These are phyloP conservation scores for Ceratitis capitata DNA, from an alignment of 1,140 invertebrate genomes.

Conservation along the genomic window DNA sequence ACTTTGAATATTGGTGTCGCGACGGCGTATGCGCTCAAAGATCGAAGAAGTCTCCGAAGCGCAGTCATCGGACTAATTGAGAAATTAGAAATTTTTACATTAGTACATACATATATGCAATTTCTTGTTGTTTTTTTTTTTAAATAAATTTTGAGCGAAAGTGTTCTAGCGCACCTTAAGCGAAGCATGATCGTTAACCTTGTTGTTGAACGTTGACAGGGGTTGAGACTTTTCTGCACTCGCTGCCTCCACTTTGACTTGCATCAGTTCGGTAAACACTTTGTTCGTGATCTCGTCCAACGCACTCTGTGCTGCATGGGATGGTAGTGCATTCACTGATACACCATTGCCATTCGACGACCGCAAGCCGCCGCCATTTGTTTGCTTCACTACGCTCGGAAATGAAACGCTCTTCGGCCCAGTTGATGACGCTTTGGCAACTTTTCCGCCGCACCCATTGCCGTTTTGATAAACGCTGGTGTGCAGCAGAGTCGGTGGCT, in stretches of 20 bases:
- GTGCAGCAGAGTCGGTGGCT: neutral
- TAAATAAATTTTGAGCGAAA: neutral
- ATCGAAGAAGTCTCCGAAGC: conserved; percentile 76
- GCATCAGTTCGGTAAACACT: conserved; percentile 83
- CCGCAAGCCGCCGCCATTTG: neutral
- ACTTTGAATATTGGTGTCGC: conserved; percentile 66
- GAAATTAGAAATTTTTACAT: conserved; percentile 27
- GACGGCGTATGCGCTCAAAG: conserved; percentile 74
- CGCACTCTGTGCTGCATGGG: conserved; percentile 64
- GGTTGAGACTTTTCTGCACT: conserved; percentile 69
- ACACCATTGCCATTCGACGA: neutral
- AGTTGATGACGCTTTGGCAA: neutral
- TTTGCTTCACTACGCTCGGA: neutral
- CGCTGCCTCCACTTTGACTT: conserved; percentile 71
- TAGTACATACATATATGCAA: too few relatives aligned
- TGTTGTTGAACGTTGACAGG: conserved; percentile 54
- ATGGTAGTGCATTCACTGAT: neutral
- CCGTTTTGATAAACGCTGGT: conserved; percentile 35
- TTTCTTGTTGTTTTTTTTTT: too few relatives aligned
- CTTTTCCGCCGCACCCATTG: neutral
- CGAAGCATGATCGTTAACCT: conserved; percentile 68
- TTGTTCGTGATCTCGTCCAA: conserved; percentile 85
- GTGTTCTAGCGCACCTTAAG: conserved; percentile 68
- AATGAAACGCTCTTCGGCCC: conserved; percentile 22
- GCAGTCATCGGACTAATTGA: conserved; percentile 75